Evolutionary conservation across 1,140 invertebrate genomes (phyloP), one percentile per base, ranked within the genome.

Genomic region (Cephus cinctus): DNA sequence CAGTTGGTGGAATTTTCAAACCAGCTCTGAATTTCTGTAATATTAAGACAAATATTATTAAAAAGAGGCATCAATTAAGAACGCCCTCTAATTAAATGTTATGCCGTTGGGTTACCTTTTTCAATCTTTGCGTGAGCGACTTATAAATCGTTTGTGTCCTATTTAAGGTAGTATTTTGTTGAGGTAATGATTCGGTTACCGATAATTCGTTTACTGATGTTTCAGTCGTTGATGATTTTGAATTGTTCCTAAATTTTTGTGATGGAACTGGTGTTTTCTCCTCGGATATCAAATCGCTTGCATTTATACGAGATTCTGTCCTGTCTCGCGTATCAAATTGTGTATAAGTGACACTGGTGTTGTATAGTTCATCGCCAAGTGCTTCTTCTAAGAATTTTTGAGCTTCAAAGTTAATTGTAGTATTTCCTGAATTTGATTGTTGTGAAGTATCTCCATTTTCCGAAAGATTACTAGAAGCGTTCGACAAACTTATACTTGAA

Each of bases 341-440:
- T 5, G 31, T 44, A 25, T 52, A 59, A 9, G 58, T 61, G 1
- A 59, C 36, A 0, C 43, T 54, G 2, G 50, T 50, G 21, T 36
- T 57, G n/a, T 51, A 52, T 1, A 64, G 39, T 47, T 72, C 65
- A 8, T 65, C 56, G 2, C 62, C 66, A 8, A 70, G 45, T 4
- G 66, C 69, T 4, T 64, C 34, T 16, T 60, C 44, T 11, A 69
- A 52, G 56, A 69, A 70, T 19, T 58, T 46, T n/a, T 63, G 47
- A 16, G 63, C 56, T 36, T 66, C 61, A 38, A 46, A 62, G 0
- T 57, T 52, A 9, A 56, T 30, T n/a, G 34, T 36, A 8, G 39
- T 31, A n/a, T 20, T 35, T 11, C 50, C 34, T 15, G 14, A 9
- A 15, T 36, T 18, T 3, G 8, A 8, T 18, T 8, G 11, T 8